A percentile compares a stretch with the other conserved stretches of the same genome.
Evolutionary conservation across 1,140 invertebrate genomes (phyloP).

Genomic region (Drosophila orena): DNA sequence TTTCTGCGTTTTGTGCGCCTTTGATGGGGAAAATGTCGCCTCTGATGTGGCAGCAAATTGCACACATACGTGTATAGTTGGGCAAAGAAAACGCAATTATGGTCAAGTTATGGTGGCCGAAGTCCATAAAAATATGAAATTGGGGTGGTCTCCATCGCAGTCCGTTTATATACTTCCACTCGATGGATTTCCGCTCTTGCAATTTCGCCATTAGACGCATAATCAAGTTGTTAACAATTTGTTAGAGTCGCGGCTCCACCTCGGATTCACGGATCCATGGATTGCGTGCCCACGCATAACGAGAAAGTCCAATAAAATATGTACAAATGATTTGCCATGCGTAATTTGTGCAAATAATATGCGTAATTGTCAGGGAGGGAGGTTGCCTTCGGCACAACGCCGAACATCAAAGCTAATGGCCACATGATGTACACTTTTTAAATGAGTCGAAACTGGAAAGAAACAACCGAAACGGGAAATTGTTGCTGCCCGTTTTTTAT

Average conservation of each 20-base stretch:
- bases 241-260: slow-evolving; percentile 59
- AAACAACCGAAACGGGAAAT: slow-evolving; percentile 48
- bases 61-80: slow-evolving; percentile 15
- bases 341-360: slow-evolving; percentile 83
- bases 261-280: slow-evolving; percentile 40
- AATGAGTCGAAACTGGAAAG: slow-evolving; percentile 57
- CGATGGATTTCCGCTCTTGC: slow-evolving; percentile 34
- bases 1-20: slow-evolving; percentile 27
- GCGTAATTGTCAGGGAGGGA: slow-evolving; percentile 58
- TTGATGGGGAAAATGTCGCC: slow-evolving; percentile 61
- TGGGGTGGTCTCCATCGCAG: slow-evolving; percentile 47
- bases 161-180: not conserved
- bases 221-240: slow-evolving; percentile 82
- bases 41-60: slow-evolving; percentile 76
- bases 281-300: slow-evolving; percentile 68
- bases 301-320: slow-evolving; percentile 69
- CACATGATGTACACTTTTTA: slow-evolving; percentile 48
- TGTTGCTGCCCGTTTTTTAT: slow-evolving; percentile 59
- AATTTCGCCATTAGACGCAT: slow-evolving; percentile 78
- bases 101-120: slow-evolving; percentile 64
- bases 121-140: slow-evolving; percentile 56
- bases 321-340: slow-evolving; percentile 76
- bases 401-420: slow-evolving; percentile 73
- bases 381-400: slow-evolving; percentile 50
- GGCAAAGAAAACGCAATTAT: slow-evolving; percentile 52